phyloP scores from a whole-genome alignment of 2,888 invertebrate genomes.

The Ametastegia equiseti region DNA sequence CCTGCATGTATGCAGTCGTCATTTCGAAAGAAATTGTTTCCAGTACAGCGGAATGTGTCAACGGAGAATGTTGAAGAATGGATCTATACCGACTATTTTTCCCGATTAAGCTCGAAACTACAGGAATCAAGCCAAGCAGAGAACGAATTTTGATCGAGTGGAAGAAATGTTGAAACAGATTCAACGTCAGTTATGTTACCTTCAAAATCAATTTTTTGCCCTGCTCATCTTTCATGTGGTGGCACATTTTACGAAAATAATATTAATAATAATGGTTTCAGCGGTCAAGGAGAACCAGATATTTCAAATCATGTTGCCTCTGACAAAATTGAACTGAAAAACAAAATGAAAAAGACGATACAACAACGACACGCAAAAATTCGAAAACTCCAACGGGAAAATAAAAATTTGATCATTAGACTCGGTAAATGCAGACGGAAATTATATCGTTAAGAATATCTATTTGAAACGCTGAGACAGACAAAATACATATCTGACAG shows the following conservation, averaged over 20 bases:
- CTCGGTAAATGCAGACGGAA: not conserved
- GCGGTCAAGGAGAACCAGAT: not conserved
- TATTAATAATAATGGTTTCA: not conserved
- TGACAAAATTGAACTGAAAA: not conserved
- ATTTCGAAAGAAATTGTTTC: not conserved
- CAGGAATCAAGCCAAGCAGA: not conserved
- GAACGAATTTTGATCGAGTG: not conserved
- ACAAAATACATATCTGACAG: constrained; percentile 11
- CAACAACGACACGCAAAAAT: not conserved
- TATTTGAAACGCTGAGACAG: not conserved
- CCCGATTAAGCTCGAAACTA: not conserved
- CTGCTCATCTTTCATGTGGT: not conserved
- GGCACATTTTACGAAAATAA: not conserved
- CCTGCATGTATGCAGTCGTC: constrained; percentile 1
- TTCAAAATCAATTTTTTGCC: not conserved
- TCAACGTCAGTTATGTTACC: not conserved
- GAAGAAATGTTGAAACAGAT: not conserved
- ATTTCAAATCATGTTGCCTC: not conserved
- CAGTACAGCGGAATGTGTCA: not conserved
- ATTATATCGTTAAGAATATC: not conserved
- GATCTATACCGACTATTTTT: constrained; percentile 3
- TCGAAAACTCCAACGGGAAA: not conserved
- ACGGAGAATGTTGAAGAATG: constrained; percentile 12
- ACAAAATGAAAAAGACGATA: not conserved
- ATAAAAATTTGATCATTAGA: not conserved